These are phyloP conservation scores for Drosophila nannoptera DNA, from an alignment of 1,140 invertebrate species.

Conservation along the genomic window DNA sequence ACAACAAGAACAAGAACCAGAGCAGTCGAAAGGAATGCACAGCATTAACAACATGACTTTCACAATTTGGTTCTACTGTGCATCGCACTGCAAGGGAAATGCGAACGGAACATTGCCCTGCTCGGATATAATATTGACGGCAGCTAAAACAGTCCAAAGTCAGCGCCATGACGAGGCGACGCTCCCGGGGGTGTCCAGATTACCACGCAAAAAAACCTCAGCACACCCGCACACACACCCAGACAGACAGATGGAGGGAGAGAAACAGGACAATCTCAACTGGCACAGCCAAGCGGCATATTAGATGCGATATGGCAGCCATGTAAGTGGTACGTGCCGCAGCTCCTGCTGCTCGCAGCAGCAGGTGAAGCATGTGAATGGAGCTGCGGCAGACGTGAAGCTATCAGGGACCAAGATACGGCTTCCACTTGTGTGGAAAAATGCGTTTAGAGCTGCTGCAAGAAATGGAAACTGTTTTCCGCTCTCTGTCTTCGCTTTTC, in stretches of 20 bases:
- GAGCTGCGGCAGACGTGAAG: constrained; percentile 9
- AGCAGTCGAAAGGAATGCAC: constrained; percentile 17
- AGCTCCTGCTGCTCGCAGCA: constrained; percentile 5
- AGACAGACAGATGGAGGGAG: not conserved
- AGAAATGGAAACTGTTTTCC: constrained; percentile 25
- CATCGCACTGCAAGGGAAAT: constrained; percentile 9
- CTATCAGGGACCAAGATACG: constrained; percentile 8
- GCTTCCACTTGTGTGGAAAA: constrained; percentile 21
- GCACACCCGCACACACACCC: too few species aligned
- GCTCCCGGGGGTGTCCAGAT: constrained; percentile 27
- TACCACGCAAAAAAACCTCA: constrained; percentile 14
- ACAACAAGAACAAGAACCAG: not conserved
- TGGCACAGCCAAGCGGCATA: constrained; percentile 51
- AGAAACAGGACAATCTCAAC: constrained; percentile 16
- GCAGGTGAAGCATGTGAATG: constrained; percentile 18
- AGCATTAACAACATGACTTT: constrained; percentile 64
- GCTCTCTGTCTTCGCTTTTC: too few species aligned
- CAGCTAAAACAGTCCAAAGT: constrained; percentile 15
- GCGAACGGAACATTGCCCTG: constrained; percentile 24
- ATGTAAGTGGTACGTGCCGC: constrained; percentile 26
- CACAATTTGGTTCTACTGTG: constrained; percentile 48
- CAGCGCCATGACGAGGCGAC: constrained; percentile 21
- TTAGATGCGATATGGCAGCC: constrained; percentile 42
- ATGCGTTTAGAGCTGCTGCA: constrained; percentile 13
- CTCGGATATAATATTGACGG: constrained; percentile 17